phyloP scores from a whole-genome alignment of 2,113 vertebrate genomes.

The Xiphias gladius region DNA sequence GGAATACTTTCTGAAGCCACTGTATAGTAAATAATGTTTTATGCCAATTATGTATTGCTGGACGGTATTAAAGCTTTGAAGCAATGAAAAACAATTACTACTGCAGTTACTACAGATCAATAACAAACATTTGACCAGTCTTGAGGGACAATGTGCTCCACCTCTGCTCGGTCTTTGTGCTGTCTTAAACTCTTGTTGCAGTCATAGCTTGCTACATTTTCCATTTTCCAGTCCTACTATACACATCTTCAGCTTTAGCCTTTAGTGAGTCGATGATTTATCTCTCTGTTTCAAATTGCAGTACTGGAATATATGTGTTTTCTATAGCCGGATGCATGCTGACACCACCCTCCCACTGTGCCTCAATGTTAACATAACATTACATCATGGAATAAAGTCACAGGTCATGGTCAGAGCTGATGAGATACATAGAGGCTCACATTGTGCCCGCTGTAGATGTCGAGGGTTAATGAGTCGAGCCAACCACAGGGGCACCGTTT shows the following conservation, averaged over 20 bases:
- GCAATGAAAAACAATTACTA: too few relatives aligned
- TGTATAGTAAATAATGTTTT: too few relatives aligned
- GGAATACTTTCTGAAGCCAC: too few relatives aligned
- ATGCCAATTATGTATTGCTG: too few relatives aligned
- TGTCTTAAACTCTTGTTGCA: too few relatives aligned
- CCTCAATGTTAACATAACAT: not conserved
- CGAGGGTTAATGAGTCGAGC: slow-evolving; percentile 24
- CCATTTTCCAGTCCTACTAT: not conserved
- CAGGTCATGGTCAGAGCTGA: slow-evolving; percentile 11
- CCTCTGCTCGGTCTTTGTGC: not conserved
- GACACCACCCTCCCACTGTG: not conserved
- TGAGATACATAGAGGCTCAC: slow-evolving; percentile 39
- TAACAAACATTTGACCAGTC: too few relatives aligned
- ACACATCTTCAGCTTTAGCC: not conserved
- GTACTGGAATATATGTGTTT: not conserved
- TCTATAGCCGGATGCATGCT: not conserved
- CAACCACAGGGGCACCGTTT: slow-evolving; percentile 11
- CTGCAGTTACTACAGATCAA: too few relatives aligned
- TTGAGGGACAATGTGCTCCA: not conserved
- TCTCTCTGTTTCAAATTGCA: not conserved
- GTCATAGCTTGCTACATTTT: not conserved
- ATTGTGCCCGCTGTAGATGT: slow-evolving; percentile 59
- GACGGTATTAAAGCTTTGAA: not conserved
- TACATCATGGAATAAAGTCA: slow-evolving; percentile 30
- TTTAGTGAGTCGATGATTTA: not conserved